A percentile compares a stretch with the other conserved stretches of the same genome.
Evolutionary conservation across 2,113 vertebrate species (phyloP).

Genomic region (Phalacrocorax brasilianus): DNA sequence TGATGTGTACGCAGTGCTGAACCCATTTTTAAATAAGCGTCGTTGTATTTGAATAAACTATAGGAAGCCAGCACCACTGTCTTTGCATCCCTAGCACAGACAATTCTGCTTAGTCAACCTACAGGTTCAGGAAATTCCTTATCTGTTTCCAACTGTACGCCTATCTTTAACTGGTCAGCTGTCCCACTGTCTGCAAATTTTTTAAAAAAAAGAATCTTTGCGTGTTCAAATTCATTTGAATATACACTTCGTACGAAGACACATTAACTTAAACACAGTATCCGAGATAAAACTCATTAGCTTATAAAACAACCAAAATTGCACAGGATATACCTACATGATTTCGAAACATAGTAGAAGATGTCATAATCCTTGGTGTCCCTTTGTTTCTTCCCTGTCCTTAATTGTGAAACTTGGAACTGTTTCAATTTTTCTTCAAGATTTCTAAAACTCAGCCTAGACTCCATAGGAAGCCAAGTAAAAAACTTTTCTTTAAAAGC

Average conservation of each 20-base stretch:
- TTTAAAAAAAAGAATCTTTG: neutral
- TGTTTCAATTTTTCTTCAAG: constrained; percentile 47
- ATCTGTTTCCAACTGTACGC: neutral
- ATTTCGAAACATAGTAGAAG: neutral
- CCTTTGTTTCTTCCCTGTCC: neutral
- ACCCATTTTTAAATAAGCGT: neutral
- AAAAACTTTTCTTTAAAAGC: constrained; percentile 46
- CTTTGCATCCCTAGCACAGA: neutral
- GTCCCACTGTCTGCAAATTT: neutral
- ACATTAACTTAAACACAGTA: neutral
- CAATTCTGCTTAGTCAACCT: neutral
- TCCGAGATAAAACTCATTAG: neutral
- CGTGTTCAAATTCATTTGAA: neutral
- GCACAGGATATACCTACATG: constrained; percentile 62
- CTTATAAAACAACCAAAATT: neutral
- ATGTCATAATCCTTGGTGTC: neutral
- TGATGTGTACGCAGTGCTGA: neutral
- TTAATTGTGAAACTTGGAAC: constrained; percentile 7
- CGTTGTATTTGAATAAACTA: neutral
- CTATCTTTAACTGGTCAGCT: neutral
- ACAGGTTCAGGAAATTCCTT: neutral
- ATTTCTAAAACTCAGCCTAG: constrained; percentile 61
- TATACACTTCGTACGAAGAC: neutral
- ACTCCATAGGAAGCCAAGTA: constrained; percentile 55
- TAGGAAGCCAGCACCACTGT: neutral